A percentile compares a stretch with the other conserved stretches of the same genome.
These are phyloP conservation scores for Orchesella flavescens DNA, from an alignment of 2,888 invertebrate species.

Conservation along the genomic window DNA sequence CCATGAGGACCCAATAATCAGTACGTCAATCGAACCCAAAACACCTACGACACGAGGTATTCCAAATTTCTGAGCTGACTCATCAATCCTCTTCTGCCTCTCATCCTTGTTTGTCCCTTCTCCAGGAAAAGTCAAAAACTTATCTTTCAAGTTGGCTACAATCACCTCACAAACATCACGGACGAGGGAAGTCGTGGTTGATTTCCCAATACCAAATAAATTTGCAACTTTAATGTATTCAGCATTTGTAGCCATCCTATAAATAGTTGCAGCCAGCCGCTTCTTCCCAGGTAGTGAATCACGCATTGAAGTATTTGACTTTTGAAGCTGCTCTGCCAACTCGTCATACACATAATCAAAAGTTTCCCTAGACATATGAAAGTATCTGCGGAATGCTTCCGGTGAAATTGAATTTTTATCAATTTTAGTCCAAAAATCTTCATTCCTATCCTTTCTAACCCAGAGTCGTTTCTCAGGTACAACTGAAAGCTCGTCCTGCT, in stretches of 20 bases:
- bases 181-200: constrained; percentile 64
- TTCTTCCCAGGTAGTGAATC: constrained; percentile 67
- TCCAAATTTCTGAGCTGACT: constrained; percentile 48
- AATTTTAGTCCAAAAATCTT: constrained; percentile 65
- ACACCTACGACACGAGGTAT: constrained; percentile 66
- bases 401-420: constrained; percentile 57
- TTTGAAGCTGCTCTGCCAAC: constrained; percentile 64
- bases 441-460: constrained; percentile 60
- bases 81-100: constrained; percentile 29
- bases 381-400: constrained; percentile 59
- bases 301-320: constrained; percentile 61
- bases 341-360: constrained; percentile 67
- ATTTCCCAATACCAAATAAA: constrained; percentile 67
- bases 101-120: constrained; percentile 4
- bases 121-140: constrained; percentile 60
- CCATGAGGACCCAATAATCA: constrained; percentile 62
- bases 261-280: constrained; percentile 66
- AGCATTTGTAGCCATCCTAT: constrained; percentile 65
- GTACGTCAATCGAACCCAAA: constrained; percentile 63
- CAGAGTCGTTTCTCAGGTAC: constrained; percentile 60
- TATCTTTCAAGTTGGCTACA: constrained; percentile 60
- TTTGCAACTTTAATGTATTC: constrained; percentile 65
- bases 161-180: constrained; percentile 69
- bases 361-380: constrained; percentile 67
- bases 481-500: constrained; percentile 50